phyloP scores from a whole-genome alignment of 1,140 invertebrate species.

The Drosophila nikananu region DNA sequence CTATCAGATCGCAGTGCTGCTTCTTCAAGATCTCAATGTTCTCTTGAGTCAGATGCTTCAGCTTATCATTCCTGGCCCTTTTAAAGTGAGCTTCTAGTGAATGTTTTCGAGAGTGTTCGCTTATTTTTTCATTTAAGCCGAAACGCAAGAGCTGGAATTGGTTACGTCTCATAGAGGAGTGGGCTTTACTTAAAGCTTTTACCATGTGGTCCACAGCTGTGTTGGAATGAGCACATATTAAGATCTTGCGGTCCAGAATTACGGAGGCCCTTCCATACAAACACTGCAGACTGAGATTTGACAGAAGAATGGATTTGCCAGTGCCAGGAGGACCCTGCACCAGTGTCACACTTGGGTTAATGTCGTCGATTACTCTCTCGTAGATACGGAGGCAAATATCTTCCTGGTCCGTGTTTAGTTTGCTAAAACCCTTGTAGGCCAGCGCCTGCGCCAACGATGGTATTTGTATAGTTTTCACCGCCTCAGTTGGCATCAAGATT shows the following conservation, averaged over 20 bases:
- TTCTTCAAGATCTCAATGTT: slow-evolving; percentile 34
- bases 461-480: slow-evolving; percentile 21
- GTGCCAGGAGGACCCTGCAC: slow-evolving; percentile 92
- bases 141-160: slow-evolving; percentile 60
- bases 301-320: slow-evolving; percentile 90
- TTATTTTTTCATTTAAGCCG: slow-evolving; percentile 53
- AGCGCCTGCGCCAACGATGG: slow-evolving; percentile 12
- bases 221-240: slow-evolving; percentile 94
- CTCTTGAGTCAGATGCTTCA: slow-evolving; percentile 31
- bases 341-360: slow-evolving; percentile 87
- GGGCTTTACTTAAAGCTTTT: slow-evolving; percentile 4
- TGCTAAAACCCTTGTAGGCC: slow-evolving; percentile 70
- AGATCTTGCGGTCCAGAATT: slow-evolving; percentile 86
- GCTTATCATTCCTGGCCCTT: slow-evolving; percentile 12
- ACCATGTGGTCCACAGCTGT: slow-evolving; percentile 90
- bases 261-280: slow-evolving; percentile 84
- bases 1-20: slow-evolving; percentile 33
- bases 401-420: slow-evolving; percentile 86
- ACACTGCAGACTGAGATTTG: slow-evolving; percentile 88
- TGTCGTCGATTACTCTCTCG: slow-evolving; percentile 78
- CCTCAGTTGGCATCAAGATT: slow-evolving; percentile 68
- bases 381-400: slow-evolving; percentile 86
- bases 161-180: slow-evolving; percentile 22
- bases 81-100: slow-evolving; percentile 33
- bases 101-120: not conserved